Conservation (phyloP, 2,113 vertebrate genomes). For the Rhynchomys soricoides region DNA sequence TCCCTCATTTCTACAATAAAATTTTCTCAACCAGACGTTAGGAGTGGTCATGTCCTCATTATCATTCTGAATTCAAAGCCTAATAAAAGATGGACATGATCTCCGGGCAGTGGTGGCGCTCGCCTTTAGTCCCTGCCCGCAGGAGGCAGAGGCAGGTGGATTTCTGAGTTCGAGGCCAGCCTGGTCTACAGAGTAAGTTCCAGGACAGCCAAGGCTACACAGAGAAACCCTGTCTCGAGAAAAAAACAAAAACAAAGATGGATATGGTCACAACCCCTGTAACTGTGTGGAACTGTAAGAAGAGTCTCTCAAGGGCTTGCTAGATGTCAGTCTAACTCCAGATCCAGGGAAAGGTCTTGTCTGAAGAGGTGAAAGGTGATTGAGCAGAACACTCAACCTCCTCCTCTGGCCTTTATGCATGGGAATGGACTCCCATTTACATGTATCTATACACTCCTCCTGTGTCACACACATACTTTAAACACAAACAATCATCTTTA, state of each 20-base stretch:
- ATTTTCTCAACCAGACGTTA: background rate
- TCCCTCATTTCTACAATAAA: background rate
- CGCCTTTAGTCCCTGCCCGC: too few species aligned
- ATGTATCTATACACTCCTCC: too few species aligned
- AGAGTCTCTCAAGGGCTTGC: background rate
- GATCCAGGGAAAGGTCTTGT: background rate
- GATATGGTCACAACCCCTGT: background rate
- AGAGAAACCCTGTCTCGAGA: too few species aligned
- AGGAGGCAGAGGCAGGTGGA: too few species aligned
- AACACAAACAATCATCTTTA: background rate
- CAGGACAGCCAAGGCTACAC: too few species aligned
- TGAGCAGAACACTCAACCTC: background rate
- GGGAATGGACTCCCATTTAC: too few species aligned
- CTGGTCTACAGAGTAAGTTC: too few species aligned
- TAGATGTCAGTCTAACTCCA: background rate
- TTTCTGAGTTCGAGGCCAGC: too few species aligned
- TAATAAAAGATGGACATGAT: background rate
- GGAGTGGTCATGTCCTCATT: background rate
- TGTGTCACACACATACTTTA: background rate
- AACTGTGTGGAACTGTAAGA: background rate
- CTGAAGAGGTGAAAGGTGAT: background rate
- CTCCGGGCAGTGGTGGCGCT: too few species aligned
- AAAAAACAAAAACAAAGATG: too few species aligned
- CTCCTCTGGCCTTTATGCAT: background rate
- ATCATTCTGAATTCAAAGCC: background rate